Evolutionary conservation across 2,113 vertebrate genomes (phyloP).

Genomic region (Camarhynchus parvulus): DNA sequence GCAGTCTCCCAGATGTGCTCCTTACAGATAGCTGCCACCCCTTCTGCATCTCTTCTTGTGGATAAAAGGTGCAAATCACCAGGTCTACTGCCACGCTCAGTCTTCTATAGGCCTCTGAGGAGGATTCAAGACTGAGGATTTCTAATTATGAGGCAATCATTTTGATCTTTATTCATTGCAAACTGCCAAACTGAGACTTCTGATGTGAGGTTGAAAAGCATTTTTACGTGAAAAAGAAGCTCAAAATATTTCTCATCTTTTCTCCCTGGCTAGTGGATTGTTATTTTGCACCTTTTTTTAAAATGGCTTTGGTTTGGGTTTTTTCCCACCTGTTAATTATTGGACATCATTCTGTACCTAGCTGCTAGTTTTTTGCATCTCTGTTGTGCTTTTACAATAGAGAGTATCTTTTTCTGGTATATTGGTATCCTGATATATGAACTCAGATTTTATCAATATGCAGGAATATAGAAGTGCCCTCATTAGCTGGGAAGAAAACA

Average conservation of each 20-base stretch:
- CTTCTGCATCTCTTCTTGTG: not conserved
- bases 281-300: not conserved
- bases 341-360: not conserved
- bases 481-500: not conserved
- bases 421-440: not conserved
- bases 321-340: not conserved
- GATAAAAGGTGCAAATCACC: not conserved
- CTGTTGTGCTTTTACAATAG: not conserved
- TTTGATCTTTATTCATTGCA: not conserved
- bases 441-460: not conserved
- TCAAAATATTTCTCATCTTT: not conserved
- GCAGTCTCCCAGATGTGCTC: not conserved
- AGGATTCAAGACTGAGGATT: not conserved
- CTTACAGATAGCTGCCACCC: not conserved
- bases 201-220: not conserved
- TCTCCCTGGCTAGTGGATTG: not conserved
- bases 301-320: rapidly evolving
- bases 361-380: not conserved
- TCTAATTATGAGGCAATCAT: rapidly evolving
- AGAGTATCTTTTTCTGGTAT: not conserved
- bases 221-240: not conserved
- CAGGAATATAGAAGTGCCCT: not conserved
- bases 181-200: not conserved
- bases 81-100: not conserved
- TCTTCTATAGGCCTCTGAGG: not conserved